Conservation (phyloP, 2,797 vertebrate genomes). For the Ptychadena robeensis region DNA sequence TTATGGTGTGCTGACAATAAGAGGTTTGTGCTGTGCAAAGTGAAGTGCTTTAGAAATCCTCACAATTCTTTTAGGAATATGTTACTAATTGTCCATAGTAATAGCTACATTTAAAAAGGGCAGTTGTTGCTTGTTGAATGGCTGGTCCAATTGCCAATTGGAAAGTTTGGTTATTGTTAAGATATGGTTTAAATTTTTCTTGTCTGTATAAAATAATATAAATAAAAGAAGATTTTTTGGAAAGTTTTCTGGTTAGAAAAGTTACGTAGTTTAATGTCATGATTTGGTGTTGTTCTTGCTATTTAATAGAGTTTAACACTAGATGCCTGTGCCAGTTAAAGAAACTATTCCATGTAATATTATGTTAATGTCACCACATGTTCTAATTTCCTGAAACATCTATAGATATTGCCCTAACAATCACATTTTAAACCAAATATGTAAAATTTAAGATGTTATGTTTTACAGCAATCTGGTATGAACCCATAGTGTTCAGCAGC, state of each 20-base stretch:
- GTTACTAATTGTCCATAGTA: constrained; percentile 14
- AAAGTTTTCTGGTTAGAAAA: neutral
- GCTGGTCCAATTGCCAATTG: neutral
- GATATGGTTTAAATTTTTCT: neutral
- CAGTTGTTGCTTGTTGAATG: neutral
- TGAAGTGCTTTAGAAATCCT: constrained; percentile 1
- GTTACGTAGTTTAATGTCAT: neutral
- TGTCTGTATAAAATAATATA: neutral
- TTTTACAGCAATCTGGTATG: too few species aligned
- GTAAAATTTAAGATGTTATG: too few species aligned
- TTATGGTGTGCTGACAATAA: constrained; percentile 13
- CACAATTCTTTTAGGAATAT: constrained; percentile 8
- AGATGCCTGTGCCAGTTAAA: too few species aligned
- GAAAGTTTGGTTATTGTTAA: neutral
- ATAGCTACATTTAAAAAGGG: neutral
- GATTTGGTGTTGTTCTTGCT: neutral
- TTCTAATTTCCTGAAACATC: too few species aligned
- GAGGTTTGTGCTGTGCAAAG: constrained; percentile 13
- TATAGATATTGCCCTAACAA: too few species aligned
- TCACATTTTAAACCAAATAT: too few species aligned
- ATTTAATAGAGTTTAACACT: too few species aligned
- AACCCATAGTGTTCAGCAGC: too few species aligned
- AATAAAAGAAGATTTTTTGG: neutral
- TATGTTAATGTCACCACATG: too few species aligned
- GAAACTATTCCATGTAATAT: too few species aligned